Conservation (phyloP, 2,113 vertebrate species). For the Heloderma charlesbogerti region DNA sequence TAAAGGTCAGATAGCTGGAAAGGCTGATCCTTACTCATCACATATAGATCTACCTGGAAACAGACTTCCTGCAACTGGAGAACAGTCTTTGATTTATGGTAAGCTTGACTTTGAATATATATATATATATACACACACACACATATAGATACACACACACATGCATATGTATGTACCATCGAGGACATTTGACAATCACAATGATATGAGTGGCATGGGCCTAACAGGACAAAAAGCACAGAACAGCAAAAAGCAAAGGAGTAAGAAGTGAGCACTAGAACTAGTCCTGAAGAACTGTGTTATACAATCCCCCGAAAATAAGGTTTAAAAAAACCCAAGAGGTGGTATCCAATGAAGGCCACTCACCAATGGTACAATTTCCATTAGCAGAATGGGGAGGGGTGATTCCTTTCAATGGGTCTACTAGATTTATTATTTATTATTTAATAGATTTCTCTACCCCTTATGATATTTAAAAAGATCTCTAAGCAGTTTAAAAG, state of each 20-base stretch:
- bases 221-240: neutral
- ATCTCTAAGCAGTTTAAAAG: too few species aligned
- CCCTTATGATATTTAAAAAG: too few species aligned
- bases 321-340: neutral
- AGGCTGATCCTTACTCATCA: constrained; percentile 42
- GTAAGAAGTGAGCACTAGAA: too few species aligned
- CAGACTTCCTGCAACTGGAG: constrained; percentile 48
- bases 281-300: neutral
- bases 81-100: constrained; percentile 65
- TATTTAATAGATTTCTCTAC: too few species aligned
- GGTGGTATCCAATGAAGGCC: neutral
- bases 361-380: too few species aligned
- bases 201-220: neutral
- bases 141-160: too few species aligned
- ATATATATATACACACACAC: too few species aligned
- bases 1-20: constrained; percentile 65
- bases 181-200: neutral
- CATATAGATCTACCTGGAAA: constrained; percentile 54
- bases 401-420: too few species aligned
- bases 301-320: neutral
- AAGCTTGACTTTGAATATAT: constrained; percentile 43
- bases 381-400: too few species aligned
- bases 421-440: too few species aligned
- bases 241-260: neutral
- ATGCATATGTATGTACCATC: too few species aligned